These are phyloP conservation scores for Leptinotarsa undecemlineata DNA, from an alignment of 1,140 invertebrate genomes.

Conservation along the genomic window DNA sequence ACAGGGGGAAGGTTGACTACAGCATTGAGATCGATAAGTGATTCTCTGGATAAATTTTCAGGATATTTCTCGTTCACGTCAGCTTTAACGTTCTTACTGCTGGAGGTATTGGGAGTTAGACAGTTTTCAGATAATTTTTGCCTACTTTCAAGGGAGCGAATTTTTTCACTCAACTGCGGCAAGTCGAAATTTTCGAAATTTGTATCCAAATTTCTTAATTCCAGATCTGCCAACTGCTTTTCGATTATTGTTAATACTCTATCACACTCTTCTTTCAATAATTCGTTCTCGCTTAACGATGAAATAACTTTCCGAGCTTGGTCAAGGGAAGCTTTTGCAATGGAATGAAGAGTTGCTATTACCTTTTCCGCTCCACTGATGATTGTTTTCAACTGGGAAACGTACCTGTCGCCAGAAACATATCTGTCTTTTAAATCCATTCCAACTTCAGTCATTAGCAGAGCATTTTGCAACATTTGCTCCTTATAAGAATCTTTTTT, in stretches of 20 bases:
- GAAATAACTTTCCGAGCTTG: conserved; percentile 46
- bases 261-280: conserved; percentile 47
- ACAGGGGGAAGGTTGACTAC: conserved; percentile 54
- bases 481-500: conserved; percentile 7
- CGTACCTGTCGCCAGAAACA: conserved; percentile 50
- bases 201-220: conserved; percentile 17
- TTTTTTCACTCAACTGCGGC: conserved; percentile 44
- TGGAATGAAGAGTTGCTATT: conserved; percentile 43
- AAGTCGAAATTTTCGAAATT: conserved; percentile 18
- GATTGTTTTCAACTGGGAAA: conserved; percentile 49
- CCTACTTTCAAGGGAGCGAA: conserved; percentile 49
- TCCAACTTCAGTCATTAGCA: conserved; percentile 52
- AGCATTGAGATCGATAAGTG: conserved; percentile 54
- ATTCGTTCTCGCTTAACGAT: conserved; percentile 5
- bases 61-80: conserved; percentile 57
- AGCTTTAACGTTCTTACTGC: conserved; percentile 34
- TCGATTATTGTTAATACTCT: conserved; percentile 47
- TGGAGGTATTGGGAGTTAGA: conserved; percentile 35
- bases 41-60: conserved; percentile 55
- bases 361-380: conserved; percentile 43
- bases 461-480: conserved; percentile 49
- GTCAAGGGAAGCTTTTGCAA: conserved; percentile 44
- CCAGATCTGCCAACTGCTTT: conserved; percentile 31
- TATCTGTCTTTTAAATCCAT: conserved; percentile 52
- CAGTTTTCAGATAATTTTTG: conserved; percentile 40